A percentile compares a stretch with the other conserved stretches of the same genome.
phyloP scores from a whole-genome alignment of 2,113 vertebrate genomes.

The Helogale parvula region DNA sequence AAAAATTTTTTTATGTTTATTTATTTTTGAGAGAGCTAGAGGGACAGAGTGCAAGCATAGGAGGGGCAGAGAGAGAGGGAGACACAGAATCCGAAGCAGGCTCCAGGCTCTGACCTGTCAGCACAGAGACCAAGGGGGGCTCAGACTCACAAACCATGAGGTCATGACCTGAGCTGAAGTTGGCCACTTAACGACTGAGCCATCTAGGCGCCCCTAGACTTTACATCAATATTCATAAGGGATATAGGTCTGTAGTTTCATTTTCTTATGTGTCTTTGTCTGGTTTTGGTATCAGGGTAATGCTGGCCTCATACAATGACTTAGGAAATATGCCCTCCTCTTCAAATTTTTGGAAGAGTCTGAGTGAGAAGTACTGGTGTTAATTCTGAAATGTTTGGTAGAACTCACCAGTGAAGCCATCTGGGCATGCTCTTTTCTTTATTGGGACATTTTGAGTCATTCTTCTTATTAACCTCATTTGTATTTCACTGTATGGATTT shows the following conservation, averaged over 20 bases:
- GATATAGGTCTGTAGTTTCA: not conserved
- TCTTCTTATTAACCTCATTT: not conserved
- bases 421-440: not conserved
- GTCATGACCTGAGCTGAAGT: no score
- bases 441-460: not conserved
- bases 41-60: no score
- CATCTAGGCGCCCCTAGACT: no score
- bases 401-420: not conserved
- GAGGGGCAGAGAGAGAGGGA: no score
- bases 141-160: no score
- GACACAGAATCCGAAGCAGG: no score
- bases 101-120: no score
- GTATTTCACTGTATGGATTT: not conserved
- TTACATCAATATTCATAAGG: not conserved
- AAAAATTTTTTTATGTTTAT: not conserved
- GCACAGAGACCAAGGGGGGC: no score
- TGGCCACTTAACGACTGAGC: no score
- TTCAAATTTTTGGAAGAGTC: not conserved
- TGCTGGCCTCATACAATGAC: not conserved
- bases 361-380: not conserved
- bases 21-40: no score
- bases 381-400: conserved; percentile 37
- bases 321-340: not conserved
- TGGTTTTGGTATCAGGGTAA: not conserved
- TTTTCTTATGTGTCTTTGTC: not conserved